These are phyloP conservation scores for Holacanthus passer DNA, from an alignment of 2,113 vertebrate genomes.

Conservation along the genomic window DNA sequence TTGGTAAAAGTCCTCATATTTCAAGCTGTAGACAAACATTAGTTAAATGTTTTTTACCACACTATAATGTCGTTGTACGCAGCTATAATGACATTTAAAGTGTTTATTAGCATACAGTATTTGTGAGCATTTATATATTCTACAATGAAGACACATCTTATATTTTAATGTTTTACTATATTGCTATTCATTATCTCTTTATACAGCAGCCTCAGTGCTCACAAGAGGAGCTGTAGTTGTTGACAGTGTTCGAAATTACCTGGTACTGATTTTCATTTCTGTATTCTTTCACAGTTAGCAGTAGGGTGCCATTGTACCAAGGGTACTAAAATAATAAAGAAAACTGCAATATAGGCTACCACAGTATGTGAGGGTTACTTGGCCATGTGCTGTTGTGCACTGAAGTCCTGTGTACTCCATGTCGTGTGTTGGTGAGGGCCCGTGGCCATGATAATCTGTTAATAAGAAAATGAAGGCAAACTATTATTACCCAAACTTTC, in stretches of 20 bases:
- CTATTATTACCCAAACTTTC: neutral
- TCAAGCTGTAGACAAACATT: neutral
- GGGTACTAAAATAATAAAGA: constrained; percentile 13
- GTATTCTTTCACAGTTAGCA: too few species aligned
- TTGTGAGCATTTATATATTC: neutral
- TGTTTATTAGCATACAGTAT: neutral
- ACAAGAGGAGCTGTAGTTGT: neutral
- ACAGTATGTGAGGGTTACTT: neutral
- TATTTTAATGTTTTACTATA: neutral
- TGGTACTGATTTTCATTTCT: too few species aligned
- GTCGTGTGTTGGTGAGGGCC: too few species aligned
- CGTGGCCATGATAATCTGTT: neutral
- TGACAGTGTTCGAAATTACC: too few species aligned
- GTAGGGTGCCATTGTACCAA: too few species aligned
- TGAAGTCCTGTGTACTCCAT: too few species aligned
- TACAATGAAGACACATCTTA: neutral
- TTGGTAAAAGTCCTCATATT: neutral
- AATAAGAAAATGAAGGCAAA: neutral
- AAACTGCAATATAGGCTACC: neutral
- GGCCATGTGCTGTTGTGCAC: neutral
- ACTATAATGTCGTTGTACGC: neutral
- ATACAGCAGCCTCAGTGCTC: neutral
- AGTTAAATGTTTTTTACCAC: neutral
- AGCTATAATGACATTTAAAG: neutral
- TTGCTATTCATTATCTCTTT: neutral